Conservation (phyloP, 2,113 vertebrate genomes). For the Anolis sagrei region DNA sequence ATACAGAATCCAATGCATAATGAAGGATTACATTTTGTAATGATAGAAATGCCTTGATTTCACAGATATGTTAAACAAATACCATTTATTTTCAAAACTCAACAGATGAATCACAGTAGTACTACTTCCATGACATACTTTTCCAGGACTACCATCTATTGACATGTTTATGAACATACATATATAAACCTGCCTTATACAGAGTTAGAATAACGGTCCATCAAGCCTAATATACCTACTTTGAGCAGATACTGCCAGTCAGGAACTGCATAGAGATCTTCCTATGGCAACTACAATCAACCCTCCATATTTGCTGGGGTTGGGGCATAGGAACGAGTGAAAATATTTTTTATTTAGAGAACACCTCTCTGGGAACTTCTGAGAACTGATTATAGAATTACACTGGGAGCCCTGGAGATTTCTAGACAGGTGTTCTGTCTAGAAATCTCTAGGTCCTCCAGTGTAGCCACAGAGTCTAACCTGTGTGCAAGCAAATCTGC, state of each 20-base stretch:
- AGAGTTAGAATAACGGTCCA: not conserved
- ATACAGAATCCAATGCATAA: not conserved
- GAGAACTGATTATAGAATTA: no score
- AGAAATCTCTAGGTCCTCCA: no score
- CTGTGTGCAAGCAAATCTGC: no score
- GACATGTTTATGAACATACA: not conserved
- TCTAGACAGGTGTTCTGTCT: no score
- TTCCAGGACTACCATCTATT: not conserved
- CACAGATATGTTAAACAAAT: not conserved
- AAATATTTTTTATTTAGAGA: no score
- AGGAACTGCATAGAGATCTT: not conserved
- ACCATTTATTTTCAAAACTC: slow-evolving; percentile 13
- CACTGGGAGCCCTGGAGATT: no score
- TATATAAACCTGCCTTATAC: not conserved
- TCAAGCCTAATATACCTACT: not conserved
- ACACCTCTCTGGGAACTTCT: no score
- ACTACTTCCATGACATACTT: not conserved
- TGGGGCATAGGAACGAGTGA: no score
- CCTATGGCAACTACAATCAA: not conserved
- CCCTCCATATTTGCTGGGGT: no score
- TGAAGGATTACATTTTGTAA: not conserved
- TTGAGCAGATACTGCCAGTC: not conserved
- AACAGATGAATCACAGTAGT: not conserved
- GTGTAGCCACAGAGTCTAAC: no score
- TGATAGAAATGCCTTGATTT: not conserved